phyloP scores from a whole-genome alignment of 2,888 invertebrate genomes.

The Sturmia bella region DNA sequence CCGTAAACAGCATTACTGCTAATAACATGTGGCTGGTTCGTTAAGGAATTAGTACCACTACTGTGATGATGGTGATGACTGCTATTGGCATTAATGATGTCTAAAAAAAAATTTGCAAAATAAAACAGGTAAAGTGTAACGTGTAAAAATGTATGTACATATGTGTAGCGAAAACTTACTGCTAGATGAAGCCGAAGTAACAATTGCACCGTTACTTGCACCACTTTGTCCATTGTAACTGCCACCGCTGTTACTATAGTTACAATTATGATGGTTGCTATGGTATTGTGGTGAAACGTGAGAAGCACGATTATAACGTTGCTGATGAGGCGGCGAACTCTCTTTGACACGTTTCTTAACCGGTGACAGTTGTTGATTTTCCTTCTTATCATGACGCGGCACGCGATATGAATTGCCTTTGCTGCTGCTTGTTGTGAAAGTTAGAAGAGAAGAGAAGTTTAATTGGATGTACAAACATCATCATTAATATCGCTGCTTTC shows the following conservation, averaged over 20 bases:
- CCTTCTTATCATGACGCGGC: constrained; percentile 88
- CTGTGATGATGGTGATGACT: constrained; percentile 76
- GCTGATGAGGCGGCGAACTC: constrained; percentile 91
- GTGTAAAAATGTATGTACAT: not conserved
- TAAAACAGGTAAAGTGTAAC: not conserved
- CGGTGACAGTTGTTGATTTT: constrained; percentile 94
- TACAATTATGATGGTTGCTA: constrained; percentile 80
- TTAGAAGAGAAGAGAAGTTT: constrained; percentile 34
- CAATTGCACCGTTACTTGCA: constrained; percentile 71
- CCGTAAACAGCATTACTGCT: constrained; percentile 74
- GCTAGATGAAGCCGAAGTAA: constrained; percentile 76
- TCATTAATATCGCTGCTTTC: too few species aligned
- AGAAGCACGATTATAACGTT: constrained; percentile 81
- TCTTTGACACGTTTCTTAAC: constrained; percentile 98
- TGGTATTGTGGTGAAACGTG: constrained; percentile 82
- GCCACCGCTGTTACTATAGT: constrained; percentile 74
- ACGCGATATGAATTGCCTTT: constrained; percentile 82
- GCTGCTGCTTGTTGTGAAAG: constrained; percentile 71
- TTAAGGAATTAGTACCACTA: constrained; percentile 71
- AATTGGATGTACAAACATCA: too few species aligned
- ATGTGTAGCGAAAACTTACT: constrained; percentile 74
- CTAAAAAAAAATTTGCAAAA: constrained; percentile 70
- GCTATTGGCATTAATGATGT: constrained; percentile 75
- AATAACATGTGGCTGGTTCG: constrained; percentile 75
- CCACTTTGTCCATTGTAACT: constrained; percentile 71